Evolutionary conservation across 1,140 invertebrate genomes (phyloP).

Genomic region (Atta colombica): DNA sequence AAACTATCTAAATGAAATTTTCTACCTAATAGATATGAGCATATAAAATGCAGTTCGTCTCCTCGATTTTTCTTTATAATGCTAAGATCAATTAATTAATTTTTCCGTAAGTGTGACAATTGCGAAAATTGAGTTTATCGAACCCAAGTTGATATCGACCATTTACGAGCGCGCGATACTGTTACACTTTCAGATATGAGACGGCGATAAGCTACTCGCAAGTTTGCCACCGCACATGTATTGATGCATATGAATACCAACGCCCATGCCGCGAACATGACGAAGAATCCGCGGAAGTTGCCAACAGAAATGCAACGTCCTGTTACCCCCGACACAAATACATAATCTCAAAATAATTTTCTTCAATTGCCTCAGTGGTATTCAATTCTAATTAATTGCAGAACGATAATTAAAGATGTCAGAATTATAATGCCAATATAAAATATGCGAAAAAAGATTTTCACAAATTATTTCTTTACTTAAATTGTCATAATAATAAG

Average conservation of each 20-base stretch:
- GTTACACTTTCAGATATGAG: conserved; percentile 41
- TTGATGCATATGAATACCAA: conserved; percentile 39
- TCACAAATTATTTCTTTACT: not conserved
- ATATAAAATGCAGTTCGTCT: not conserved
- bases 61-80: not conserved
- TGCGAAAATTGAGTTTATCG: conserved; percentile 5
- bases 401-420: not conserved
- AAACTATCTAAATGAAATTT: not conserved
- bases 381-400: not conserved
- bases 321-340: conserved; percentile 28
- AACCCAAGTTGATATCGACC: conserved; percentile 17
- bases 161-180: not conserved
- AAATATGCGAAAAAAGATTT: not conserved
- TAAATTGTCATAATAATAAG: not conserved
- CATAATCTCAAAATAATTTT: conserved; percentile 25
- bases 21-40: not conserved
- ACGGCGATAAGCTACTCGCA: conserved; percentile 13
- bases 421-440: not conserved
- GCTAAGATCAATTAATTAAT: not conserved
- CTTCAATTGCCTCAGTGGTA: not conserved
- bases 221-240: conserved; percentile 41
- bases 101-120: not conserved
- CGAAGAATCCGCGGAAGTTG: conserved; percentile 55
- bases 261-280: conserved; percentile 4
- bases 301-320: conserved; percentile 41